Evolutionary conservation across 37 sponge, comb jelly and placozoan genomes (phyloP).

Genomic region (Aplysina aerophoba): DNA sequence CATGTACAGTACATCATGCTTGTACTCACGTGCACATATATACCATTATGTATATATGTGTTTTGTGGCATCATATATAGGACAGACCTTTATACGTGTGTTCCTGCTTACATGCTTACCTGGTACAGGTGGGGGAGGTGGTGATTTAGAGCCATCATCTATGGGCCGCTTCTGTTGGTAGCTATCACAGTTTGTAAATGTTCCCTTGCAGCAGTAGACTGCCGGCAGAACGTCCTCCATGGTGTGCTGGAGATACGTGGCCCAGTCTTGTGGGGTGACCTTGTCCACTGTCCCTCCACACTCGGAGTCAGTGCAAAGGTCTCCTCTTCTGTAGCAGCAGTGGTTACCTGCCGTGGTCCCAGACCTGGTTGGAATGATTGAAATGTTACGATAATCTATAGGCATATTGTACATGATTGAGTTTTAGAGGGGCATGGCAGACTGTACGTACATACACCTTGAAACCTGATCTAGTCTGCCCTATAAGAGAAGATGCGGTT

Average conservation of each 20-base stretch:
- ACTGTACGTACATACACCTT: too few relatives aligned
- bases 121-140: slow-evolving; percentile 41
- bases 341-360: slow-evolving; percentile 19
- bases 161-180: slow-evolving; percentile 59
- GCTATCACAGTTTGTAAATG: slow-evolving; percentile 40
- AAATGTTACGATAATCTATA: too few relatives aligned
- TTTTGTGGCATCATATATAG: background rate
- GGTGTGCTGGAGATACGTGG: slow-evolving; percentile 13
- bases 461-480: too few relatives aligned
- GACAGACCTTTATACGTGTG: too few relatives aligned
- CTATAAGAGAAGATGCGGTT: too few relatives aligned
- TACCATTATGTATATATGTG: background rate
- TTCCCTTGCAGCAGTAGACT: slow-evolving; percentile 47
- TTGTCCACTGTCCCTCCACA: slow-evolving; percentile 53
- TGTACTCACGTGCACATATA: too few relatives aligned
- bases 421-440: too few relatives aligned
- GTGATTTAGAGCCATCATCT: slow-evolving; percentile 40
- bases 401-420: too few relatives aligned
- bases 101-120: too few relatives aligned
- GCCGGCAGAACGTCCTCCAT: slow-evolving; percentile 44
- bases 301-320: background rate
- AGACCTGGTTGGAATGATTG: background rate
- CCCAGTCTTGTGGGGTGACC: slow-evolving; percentile 20
- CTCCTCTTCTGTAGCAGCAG: slow-evolving; percentile 2
- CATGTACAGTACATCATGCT: too few relatives aligned